Evolutionary conservation across 1,140 invertebrate species (phyloP).

Genomic region (Heliconius hermathena): DNA sequence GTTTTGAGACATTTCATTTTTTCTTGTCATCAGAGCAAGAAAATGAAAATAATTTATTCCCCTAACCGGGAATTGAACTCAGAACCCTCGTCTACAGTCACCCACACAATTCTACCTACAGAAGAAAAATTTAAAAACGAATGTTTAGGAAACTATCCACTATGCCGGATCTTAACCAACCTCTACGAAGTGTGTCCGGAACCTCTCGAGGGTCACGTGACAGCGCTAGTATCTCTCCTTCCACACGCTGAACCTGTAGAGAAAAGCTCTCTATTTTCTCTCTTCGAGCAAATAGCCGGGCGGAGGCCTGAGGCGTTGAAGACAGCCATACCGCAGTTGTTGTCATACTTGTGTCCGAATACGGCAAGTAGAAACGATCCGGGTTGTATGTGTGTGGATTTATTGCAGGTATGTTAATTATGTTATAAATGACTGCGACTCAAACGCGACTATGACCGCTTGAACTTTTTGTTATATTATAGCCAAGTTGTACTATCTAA

Average conservation of each 20-base stretch:
- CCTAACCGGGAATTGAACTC: no score
- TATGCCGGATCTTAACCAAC: constrained; percentile 92
- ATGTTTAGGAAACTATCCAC: constrained; percentile 89
- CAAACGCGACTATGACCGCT: background rate
- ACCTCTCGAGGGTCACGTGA: constrained; percentile 91
- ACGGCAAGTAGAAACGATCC: constrained; percentile 61
- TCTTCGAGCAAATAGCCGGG: constrained; percentile 91
- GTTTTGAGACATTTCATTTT: no score
- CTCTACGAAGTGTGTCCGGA: constrained; percentile 93
- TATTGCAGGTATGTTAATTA: constrained; percentile 82
- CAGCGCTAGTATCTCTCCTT: constrained; percentile 90
- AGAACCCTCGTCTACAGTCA: no score
- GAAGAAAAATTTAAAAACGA: background rate
- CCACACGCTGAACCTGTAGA: constrained; percentile 92
- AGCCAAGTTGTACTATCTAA: no score
- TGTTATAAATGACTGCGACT: background rate
- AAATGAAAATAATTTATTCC: no score
- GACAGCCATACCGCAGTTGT: constrained; percentile 89
- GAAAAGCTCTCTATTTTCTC: constrained; percentile 90
- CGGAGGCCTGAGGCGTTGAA: constrained; percentile 90
- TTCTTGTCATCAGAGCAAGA: no score
- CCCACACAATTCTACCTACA: no score
- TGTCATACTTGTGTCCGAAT: constrained; percentile 84
- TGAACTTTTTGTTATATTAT: no score
- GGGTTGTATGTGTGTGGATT: constrained; percentile 75